Percentiles rank a stretch among this genome's conserved stretches.
Evolutionary conservation across 2,797 vertebrate genomes (phyloP).

Genomic region (Periophthalmus magnuspinnatus): DNA sequence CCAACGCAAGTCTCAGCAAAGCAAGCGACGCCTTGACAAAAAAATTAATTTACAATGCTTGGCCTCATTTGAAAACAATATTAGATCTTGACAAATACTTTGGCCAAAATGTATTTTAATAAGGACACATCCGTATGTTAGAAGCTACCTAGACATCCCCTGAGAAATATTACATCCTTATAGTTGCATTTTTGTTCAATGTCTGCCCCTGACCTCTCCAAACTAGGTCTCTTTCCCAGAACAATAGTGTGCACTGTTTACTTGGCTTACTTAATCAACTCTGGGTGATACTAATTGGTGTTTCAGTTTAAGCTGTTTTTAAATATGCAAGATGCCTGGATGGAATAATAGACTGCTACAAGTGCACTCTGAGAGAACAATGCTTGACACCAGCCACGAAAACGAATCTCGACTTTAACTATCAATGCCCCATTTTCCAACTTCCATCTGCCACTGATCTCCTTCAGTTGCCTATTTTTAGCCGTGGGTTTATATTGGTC

Average conservation of each 20-base stretch:
- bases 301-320: constrained; percentile 87
- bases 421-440: constrained; percentile 25
- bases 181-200: constrained; percentile 35
- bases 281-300: constrained; percentile 79
- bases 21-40: constrained; percentile 47
- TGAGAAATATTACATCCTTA: background rate
- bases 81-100: background rate
- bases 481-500: constrained; percentile 12
- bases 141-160: background rate
- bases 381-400: constrained; percentile 48
- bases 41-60: constrained; percentile 12
- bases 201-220: constrained; percentile 60
- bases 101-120: background rate
- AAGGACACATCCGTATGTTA: background rate
- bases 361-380: constrained; percentile 69
- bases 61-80: constrained; percentile 32
- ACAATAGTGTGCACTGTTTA: constrained; percentile 77
- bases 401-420: constrained; percentile 47
- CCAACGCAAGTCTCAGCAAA: constrained; percentile 47
- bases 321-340: constrained; percentile 76
- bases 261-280: constrained; percentile 69
- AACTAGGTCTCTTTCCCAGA: constrained; percentile 54
- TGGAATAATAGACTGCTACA: constrained; percentile 57
- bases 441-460: constrained; percentile 17
- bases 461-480: constrained; percentile 29